Evolutionary conservation across 2,888 invertebrate genomes (phyloP).

Genomic region (Trimorus sp.): DNA sequence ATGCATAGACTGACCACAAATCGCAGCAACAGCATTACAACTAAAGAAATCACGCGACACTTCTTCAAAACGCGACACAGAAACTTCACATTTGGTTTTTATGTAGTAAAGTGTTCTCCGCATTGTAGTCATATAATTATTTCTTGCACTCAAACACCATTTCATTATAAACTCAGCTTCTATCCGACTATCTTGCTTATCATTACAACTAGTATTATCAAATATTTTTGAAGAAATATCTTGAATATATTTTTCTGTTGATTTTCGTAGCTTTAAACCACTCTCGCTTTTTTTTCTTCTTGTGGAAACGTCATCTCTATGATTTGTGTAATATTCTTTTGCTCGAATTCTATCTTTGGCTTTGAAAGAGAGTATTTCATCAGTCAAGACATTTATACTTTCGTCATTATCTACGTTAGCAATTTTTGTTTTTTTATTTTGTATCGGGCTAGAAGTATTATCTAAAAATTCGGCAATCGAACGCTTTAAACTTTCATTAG

Average conservation of each 20-base stretch:
- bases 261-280: background rate
- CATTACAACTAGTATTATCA: background rate
- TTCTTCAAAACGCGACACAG: background rate
- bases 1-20: conserved; percentile 14
- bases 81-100: conserved; percentile 14
- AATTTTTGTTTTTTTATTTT: background rate
- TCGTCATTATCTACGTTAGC: background rate
- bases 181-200: conserved; percentile 1
- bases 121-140: background rate
- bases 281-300: background rate
- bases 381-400: background rate
- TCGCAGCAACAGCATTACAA: background rate
- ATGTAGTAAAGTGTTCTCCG: background rate
- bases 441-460: too few species aligned
- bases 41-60: background rate
- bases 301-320: background rate
- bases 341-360: background rate
- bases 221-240: background rate
- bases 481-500: too few species aligned
- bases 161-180: conserved; percentile 5
- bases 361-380: background rate
- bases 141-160: conserved; percentile 7
- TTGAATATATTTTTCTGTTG: conserved; percentile 12
- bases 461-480: too few species aligned
- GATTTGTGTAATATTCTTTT: background rate